Base-by-base conservation (phyloP, 2,888 invertebrate genomes). In the Ormia ochracea region DNA sequence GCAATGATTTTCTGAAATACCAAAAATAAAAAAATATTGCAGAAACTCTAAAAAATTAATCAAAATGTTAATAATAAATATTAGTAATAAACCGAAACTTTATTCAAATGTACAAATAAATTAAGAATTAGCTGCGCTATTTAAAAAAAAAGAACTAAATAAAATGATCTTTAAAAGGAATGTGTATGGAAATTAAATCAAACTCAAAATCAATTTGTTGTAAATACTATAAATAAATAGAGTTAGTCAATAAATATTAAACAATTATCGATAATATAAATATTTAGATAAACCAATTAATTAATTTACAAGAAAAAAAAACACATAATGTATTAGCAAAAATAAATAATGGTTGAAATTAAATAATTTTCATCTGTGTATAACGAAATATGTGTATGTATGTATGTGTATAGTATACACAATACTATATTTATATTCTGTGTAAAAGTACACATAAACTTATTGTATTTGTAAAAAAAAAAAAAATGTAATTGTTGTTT, bases 51-150 rank as follows among this genome's bases (percentile, higher is more conserved):
- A 28, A 21, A 43, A 17, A 28, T 1, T 43, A 69, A 76, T 76
- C 76, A 76, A 69, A 76, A 63, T 76, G 56, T 76, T 69, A 48
- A 48, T 56, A 69, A 56, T 52, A 56, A 38, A 52, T 23, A 50
- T 2, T 28, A n/a, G 14, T 21, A 14, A 28, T 26, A 50, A 45
- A 63, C 26, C 33, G n/a, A 45, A 54, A 26, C 14, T 68, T 50
- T 76, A 70, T 52, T 48, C 59, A 54, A 6, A 43, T 69, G 69
- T 77, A 77, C 36, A 76, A 76, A 69, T 38, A 21, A 52, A 58
- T n/a, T n/a, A n/a, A n/a, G n/a, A n/a, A n/a, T n/a, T n/a, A n/a
- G n/a, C n/a, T n/a, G n/a, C n/a, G n/a, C n/a, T n/a, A 36, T 50
- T 36, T 45, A 59, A 52, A 1, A 14, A 0, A 21, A 43, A 54